Base-by-base conservation (phyloP, 64 coral and sea anemone genomes). In the Porites australiensis region DNA sequence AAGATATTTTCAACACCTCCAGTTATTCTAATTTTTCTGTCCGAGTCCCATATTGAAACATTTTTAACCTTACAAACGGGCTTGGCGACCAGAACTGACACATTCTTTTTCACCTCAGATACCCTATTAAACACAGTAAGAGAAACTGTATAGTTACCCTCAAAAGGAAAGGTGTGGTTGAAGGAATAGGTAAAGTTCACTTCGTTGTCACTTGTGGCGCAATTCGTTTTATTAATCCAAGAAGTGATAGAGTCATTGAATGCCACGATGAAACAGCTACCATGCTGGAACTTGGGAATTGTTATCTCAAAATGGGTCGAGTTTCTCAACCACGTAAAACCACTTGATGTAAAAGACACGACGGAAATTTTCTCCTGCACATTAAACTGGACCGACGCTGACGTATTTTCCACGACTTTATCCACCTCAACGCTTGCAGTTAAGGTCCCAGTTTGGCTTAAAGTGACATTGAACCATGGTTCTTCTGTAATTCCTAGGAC, bases 361-460 rank as follows among this genome's bases (percentile, higher is more conserved):
- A 49, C 91, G 45, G 20, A 13, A 51, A 87, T 77, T 58, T 65
- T 87, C 9, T 87, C 43, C 73, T 93, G 91, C 7, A 93, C 91
- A 62, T 14, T 68, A 61, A 93, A 87, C 50, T 48, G 4, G 55
- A 77, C 66, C 15, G 62, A 66, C 4, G 68, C 73, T n/a, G 80
- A 45, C 73, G 87, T 57, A 10, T 2, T 67, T 51, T 87, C 74
- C 0, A 93, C 82, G 15, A 73, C 64, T 50, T 93, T 93, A 53
- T 93, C 85, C 20, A 93, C 91, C 2, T 69, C 15, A 43, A 93
- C 91, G 68, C 18, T 77, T 58, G 75, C 37, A 14, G 70, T 72
- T 14, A 78, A 79, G 5, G 2, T 27, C 44, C 91, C 82, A 23
- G 55, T 50, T 74, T 72, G 74, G 3, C 13, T 46, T 11, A 91